Conservation (phyloP, 2,888 invertebrate species). For the Lysandra bellargus region DNA sequence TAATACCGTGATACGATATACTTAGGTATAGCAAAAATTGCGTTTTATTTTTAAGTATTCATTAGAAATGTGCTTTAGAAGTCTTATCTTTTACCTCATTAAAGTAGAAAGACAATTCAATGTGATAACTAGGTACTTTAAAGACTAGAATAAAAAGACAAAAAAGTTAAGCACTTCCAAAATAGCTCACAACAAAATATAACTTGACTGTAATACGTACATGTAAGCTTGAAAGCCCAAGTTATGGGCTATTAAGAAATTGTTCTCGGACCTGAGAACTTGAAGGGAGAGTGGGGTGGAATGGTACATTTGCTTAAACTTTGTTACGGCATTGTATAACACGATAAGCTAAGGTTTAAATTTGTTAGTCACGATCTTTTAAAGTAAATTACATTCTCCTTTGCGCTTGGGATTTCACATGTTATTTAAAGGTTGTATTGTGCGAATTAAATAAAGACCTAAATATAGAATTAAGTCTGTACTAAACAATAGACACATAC, state of each 20-base stretch:
- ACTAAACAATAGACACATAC: too few relatives aligned
- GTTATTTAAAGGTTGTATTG: background rate
- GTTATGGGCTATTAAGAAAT: slow-evolving; percentile 77
- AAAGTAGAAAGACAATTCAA: background rate
- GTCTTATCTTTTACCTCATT: too few relatives aligned
- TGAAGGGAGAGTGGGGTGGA: slow-evolving; percentile 38
- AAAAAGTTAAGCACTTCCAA: slow-evolving; percentile 35
- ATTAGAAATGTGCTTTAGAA: background rate
- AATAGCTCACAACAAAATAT: slow-evolving; percentile 13
- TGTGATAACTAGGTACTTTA: background rate
- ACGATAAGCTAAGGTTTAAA: slow-evolving; percentile 24
- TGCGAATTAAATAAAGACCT: background rate
- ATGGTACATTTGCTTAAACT: slow-evolving; percentile 65
- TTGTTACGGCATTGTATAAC: slow-evolving; percentile 48
- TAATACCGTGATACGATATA: background rate
- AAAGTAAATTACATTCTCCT: slow-evolving; percentile 7
- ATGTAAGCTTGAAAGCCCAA: slow-evolving; percentile 64
- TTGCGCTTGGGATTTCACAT: background rate
- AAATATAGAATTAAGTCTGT: too few relatives aligned
- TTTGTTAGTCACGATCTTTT: background rate
- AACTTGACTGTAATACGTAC: slow-evolving; percentile 62
- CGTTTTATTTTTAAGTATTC: background rate
- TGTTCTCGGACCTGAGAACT: slow-evolving; percentile 58
- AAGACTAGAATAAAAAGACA: background rate
- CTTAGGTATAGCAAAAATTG: background rate